Percentiles rank a stretch among this genome's conserved stretches.
These are phyloP conservation scores for Gallinago paraguaiae DNA, from an alignment of 2,113 vertebrate species.

Conservation along the genomic window DNA sequence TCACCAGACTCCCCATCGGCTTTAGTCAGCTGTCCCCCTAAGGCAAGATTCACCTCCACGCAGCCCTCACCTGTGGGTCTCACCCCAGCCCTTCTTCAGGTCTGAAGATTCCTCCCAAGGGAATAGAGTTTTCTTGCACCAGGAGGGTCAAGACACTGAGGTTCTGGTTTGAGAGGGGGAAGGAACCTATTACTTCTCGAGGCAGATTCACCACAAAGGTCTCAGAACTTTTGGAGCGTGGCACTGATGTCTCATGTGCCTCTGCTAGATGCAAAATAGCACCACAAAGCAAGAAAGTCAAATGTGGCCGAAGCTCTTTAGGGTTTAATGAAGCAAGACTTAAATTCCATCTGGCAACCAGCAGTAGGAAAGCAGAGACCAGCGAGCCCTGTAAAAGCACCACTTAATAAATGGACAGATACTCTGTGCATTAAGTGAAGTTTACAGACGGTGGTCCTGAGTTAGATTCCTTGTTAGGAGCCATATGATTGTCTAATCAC, in stretches of 20 bases:
- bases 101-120: background rate
- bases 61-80: background rate
- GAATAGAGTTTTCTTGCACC: background rate
- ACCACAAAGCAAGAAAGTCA: background rate
- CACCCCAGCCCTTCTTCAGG: background rate
- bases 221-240: background rate
- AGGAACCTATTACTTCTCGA: background rate
- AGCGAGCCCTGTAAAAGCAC: background rate
- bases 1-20: background rate
- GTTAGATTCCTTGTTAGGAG: background rate
- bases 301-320: background rate
- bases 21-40: background rate
- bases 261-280: background rate
- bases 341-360: background rate
- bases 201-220: background rate
- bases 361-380: background rate
- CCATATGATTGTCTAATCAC: background rate
- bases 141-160: background rate
- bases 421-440: background rate
- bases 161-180: background rate
- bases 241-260: background rate
- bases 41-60: background rate
- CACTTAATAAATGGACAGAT: background rate
- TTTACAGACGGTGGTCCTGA: background rate
- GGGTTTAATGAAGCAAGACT: background rate